phyloP scores from a whole-genome alignment of 2,797 vertebrate genomes.

The Sebastiscus tertius region DNA sequence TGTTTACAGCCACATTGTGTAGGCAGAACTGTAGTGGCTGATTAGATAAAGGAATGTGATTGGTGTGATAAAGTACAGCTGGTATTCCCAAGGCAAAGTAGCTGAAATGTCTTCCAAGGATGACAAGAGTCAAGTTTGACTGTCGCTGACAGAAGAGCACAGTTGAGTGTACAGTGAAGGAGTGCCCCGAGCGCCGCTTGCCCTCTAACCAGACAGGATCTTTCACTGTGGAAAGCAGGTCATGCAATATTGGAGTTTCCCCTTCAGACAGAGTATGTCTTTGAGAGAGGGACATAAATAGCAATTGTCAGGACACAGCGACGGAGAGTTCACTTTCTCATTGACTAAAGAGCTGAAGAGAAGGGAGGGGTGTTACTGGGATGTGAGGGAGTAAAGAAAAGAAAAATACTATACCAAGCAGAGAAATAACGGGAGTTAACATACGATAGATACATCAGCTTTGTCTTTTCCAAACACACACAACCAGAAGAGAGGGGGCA shows the following conservation, averaged over 20 bases:
- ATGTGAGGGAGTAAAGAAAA: conserved; percentile 6
- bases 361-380: conserved; percentile 6
- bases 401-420: not conserved
- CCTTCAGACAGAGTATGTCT: conserved; percentile 57
- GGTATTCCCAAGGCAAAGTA: conserved; percentile 17
- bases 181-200: conserved; percentile 28
- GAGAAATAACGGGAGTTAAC: not conserved
- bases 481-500: not conserved
- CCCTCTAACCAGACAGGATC: conserved; percentile 55
- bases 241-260: conserved; percentile 68
- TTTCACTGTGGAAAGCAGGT: conserved; percentile 67
- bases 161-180: conserved; percentile 34
- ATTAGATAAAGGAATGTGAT: conserved; percentile 27
- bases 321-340: conserved; percentile 52
- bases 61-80: conserved; percentile 27
- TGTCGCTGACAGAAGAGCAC: conserved; percentile 32
- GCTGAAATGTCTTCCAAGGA: conserved; percentile 28
- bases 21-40: not conserved
- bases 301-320: conserved; percentile 48
- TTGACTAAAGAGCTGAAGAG: conserved; percentile 38
- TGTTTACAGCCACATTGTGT: not conserved
- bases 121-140: conserved; percentile 33
- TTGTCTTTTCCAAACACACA: not conserved
- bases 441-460: not conserved
- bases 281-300: conserved; percentile 64